Base-by-base conservation (phyloP, 1,140 invertebrate genomes). In the Heliconius melpomene region DNA sequence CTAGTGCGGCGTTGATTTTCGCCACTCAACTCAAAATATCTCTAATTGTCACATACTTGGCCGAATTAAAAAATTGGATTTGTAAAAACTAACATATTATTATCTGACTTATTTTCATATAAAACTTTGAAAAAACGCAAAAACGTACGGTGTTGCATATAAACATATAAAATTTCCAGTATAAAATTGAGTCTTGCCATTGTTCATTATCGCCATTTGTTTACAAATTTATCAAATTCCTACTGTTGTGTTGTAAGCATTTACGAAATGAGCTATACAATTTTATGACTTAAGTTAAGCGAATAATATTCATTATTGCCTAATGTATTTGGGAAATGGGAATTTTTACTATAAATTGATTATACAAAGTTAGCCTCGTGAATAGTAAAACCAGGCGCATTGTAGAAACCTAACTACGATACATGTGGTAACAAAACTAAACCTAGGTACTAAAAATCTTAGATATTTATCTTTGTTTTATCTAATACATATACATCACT, bases 191-290 rank as follows among this genome's bases (percentile, higher is more conserved):
- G 23, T 26, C 57, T 29, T 26, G 2, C 26, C 60, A 66, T 66
- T 66, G 60, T 66, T 29, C 60, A 2, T 26, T 66, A 66, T 66
- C 60, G 13, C 3, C 60, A 23, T 66, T 66, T 66, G 60, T 66
- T 66, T 66, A 66, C 60, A 66, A 66, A 13, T 26, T 66, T 66
- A 66, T 66, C 60, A 66, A 66, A 29, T 29, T 29, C 60, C 50
- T 52, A 52, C 50, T 20, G 50, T 52, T 52, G 18, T 26, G 26
- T 6, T 66, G 60, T 16, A 66, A 26, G 6, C 54, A 11, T 60
- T 29, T 29, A 26, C 6, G 60, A 26, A 8, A 66, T 13, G 13
- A 16, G 23, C 26, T n/a, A 29, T 29, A 29, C 29, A 66, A 66
- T 29, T 66, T 6, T 66, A 16, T 26, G 5, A 23, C 26, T 66